These are phyloP conservation scores for Himalopsyche kuldschensis DNA, from an alignment of 2,888 invertebrate species.

Conservation along the genomic window DNA sequence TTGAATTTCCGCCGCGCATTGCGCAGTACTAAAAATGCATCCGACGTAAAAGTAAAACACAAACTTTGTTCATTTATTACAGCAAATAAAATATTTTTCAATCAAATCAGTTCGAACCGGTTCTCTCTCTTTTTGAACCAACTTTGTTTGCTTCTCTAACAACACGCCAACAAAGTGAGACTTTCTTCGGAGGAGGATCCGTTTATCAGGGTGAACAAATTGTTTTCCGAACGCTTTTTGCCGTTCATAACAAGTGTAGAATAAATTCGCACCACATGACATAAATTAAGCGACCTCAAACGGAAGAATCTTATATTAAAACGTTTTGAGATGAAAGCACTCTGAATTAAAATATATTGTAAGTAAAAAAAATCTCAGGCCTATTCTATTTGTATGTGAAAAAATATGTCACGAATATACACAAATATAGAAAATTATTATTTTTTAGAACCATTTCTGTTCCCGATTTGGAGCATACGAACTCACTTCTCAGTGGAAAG, in stretches of 20 bases:
- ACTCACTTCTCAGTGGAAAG: too few relatives aligned
- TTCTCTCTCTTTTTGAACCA: neutral
- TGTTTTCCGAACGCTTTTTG: neutral
- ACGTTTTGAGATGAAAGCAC: too few relatives aligned
- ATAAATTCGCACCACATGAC: neutral
- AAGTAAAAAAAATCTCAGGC: too few relatives aligned
- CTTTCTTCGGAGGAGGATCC: neutral
- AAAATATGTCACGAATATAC: too few relatives aligned
- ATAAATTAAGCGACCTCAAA: neutral
- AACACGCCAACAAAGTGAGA: neutral
- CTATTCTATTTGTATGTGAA: too few relatives aligned
- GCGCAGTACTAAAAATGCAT: neutral
- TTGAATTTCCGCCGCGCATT: neutral
- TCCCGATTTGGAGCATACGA: too few relatives aligned
- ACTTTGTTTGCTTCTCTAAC: constrained; percentile 1
- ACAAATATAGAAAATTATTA: too few relatives aligned
- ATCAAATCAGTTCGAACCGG: constrained; percentile 12
- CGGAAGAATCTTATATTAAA: too few relatives aligned
- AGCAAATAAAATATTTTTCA: constrained; percentile 15
- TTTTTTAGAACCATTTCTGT: too few relatives aligned
- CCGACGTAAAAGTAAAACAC: neutral
- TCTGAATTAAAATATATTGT: too few relatives aligned
- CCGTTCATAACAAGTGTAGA: neutral
- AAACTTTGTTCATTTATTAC: constrained; percentile 3
- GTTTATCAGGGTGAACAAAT: neutral